Evolutionary conservation across 1,140 invertebrate species (phyloP).

Genomic region (Charaxes varanes): DNA sequence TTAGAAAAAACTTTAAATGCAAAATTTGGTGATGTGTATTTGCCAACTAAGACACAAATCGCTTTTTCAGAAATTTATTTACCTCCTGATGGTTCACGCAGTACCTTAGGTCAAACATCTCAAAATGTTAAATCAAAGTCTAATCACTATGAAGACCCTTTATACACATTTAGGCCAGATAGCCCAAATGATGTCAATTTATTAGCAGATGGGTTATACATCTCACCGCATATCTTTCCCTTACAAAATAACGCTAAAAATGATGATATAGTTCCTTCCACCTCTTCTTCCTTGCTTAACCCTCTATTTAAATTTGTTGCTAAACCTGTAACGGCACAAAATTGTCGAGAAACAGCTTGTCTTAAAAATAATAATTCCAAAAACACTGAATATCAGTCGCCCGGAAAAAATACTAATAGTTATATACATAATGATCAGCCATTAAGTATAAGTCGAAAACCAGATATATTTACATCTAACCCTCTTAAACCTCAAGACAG

Average conservation of each 20-base stretch:
- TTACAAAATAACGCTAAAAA: conserved; percentile 15
- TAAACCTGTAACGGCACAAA: no score
- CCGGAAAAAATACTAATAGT: no score
- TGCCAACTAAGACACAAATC: conserved; percentile 38
- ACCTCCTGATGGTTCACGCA: conserved; percentile 35
- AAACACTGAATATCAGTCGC: no score
- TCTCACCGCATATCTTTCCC: conserved; percentile 34
- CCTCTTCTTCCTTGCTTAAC: no score
- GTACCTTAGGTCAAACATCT: conserved; percentile 23
- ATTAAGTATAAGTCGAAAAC: no score
- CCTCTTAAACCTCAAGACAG: conserved; percentile 7
- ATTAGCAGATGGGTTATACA: conserved; percentile 58
- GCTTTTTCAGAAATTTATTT: conserved; percentile 57
- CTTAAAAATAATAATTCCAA: conserved; percentile 4
- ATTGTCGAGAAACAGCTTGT: conserved; percentile 20
- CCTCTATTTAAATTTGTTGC: no score
- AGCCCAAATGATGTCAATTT: conserved; percentile 66
- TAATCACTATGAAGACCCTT: conserved; percentile 52
- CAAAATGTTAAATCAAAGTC: conserved; percentile 25
- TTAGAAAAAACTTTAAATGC: conserved; percentile 60
- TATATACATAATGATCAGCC: no score
- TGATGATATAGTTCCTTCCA: no score
- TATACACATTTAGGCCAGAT: conserved; percentile 59
- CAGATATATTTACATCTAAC: no score
- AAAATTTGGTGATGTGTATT: conserved; percentile 47